Conservation (phyloP, 2,797 vertebrate genomes). For the Malacoraja senta region DNA sequence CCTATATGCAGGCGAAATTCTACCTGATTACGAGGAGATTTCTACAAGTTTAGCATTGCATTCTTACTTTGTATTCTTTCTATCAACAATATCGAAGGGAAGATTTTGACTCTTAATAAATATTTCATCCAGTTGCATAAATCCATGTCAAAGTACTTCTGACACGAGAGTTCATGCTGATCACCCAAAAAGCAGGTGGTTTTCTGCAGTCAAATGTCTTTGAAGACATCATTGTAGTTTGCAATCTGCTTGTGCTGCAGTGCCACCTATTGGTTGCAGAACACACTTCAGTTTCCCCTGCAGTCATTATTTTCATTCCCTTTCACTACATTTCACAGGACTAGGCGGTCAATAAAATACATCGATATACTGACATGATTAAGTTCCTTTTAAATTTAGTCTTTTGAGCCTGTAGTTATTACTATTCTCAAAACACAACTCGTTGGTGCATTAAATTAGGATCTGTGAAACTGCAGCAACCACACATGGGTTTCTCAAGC, state of each 20-base stretch:
- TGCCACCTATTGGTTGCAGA: not conserved
- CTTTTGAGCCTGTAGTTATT: not conserved
- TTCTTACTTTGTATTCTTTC: not conserved
- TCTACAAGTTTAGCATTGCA: not conserved
- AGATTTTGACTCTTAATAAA: not conserved
- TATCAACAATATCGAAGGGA: not conserved
- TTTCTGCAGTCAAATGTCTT: not conserved
- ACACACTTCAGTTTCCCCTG: not conserved
- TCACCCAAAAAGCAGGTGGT: not conserved
- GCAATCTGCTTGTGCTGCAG: not conserved
- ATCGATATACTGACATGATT: not conserved
- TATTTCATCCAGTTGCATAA: not conserved
- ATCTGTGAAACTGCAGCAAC: not conserved
- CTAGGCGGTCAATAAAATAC: not conserved
- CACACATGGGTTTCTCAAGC: not conserved
- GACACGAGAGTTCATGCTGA: not conserved
- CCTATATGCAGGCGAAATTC: not conserved
- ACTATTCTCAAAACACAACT: not conserved
- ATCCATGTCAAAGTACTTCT: not conserved
- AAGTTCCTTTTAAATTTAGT: not conserved
- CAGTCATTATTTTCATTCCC: conserved; percentile 5
- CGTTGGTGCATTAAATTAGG: not conserved
- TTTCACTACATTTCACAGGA: not conserved
- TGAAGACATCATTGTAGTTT: not conserved
- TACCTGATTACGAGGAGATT: too few species aligned